Percentiles rank a stretch among this genome's conserved stretches.
Evolutionary conservation across 2,797 vertebrate genomes (phyloP).

Genomic region (Microctenopoma steveboyesi): DNA sequence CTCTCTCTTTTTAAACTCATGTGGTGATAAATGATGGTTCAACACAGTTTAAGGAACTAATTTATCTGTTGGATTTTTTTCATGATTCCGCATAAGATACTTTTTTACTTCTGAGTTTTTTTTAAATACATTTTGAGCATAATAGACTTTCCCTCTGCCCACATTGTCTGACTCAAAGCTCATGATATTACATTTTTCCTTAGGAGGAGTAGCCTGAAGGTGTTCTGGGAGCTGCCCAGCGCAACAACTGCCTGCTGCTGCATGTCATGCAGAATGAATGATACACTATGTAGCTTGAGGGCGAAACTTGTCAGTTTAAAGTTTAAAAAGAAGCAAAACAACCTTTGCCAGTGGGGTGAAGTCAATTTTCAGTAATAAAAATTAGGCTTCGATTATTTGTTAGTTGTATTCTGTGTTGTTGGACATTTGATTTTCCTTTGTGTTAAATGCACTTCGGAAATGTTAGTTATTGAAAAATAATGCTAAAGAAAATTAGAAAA

Average conservation of each 20-base stretch:
- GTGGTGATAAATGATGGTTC: too few relatives aligned
- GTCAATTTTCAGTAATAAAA: too few relatives aligned
- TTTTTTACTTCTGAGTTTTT: background rate
- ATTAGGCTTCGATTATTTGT: too few relatives aligned
- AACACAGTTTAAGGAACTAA: background rate
- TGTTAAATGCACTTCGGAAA: too few relatives aligned
- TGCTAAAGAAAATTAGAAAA: too few relatives aligned
- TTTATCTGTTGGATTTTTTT: background rate
- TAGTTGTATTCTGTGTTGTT: too few relatives aligned
- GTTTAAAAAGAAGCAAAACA: too few relatives aligned
- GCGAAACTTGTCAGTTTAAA: background rate
- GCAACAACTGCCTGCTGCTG: slow-evolving; percentile 21
- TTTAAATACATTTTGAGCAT: background rate
- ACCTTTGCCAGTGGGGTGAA: too few relatives aligned
- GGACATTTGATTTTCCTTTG: too few relatives aligned
- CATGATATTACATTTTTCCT: background rate
- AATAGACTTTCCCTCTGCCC: slow-evolving; percentile 1
- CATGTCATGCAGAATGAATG: background rate
- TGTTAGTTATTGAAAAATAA: too few relatives aligned
- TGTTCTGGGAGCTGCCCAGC: slow-evolving; percentile 6
- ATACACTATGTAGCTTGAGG: background rate
- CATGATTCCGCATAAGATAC: background rate
- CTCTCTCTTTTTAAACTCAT: too few relatives aligned
- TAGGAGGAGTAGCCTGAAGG: slow-evolving; percentile 9
- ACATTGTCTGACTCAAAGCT: background rate